Conservation (phyloP, 1,140 invertebrate genomes). For the Heliconius hermathena region DNA sequence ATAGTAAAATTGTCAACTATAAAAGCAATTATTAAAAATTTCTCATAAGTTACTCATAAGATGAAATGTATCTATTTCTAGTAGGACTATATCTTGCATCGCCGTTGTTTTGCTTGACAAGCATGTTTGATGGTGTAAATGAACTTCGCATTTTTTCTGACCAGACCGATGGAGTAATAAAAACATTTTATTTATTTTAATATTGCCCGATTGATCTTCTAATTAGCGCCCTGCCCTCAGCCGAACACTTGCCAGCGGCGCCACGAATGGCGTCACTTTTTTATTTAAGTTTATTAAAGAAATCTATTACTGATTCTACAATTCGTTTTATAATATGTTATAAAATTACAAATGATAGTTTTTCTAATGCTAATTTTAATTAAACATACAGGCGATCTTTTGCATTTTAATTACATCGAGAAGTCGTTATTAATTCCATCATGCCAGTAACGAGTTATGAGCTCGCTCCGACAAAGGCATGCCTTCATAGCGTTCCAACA, state of each 20-base stretch:
- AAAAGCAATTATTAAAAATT: too few relatives aligned
- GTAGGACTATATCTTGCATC: too few relatives aligned
- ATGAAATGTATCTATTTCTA: neutral
- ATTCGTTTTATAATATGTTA: neutral
- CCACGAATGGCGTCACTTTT: neutral
- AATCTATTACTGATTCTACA: neutral
- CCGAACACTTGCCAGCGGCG: neutral
- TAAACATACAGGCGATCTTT: neutral
- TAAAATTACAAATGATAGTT: neutral
- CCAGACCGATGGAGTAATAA: neutral
- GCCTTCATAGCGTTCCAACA: conserved; percentile 17
- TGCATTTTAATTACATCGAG: neutral
- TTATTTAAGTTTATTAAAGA: neutral
- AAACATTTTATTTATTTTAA: neutral
- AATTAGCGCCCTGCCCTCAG: neutral
- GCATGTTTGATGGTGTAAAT: neutral
- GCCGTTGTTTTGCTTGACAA: too few relatives aligned
- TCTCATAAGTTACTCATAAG: too few relatives aligned
- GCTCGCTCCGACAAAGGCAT: conserved; percentile 27
- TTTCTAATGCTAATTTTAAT: conserved; percentile 11
- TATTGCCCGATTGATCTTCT: too few relatives aligned
- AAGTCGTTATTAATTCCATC: neutral
- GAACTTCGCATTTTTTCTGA: neutral
- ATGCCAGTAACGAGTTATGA: neutral
- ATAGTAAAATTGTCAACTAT: neutral